Evolutionary conservation across 2,113 vertebrate genomes (phyloP), one percentile per base, ranked within the genome.

Genomic region (Cyrtonyx montezumae): DNA sequence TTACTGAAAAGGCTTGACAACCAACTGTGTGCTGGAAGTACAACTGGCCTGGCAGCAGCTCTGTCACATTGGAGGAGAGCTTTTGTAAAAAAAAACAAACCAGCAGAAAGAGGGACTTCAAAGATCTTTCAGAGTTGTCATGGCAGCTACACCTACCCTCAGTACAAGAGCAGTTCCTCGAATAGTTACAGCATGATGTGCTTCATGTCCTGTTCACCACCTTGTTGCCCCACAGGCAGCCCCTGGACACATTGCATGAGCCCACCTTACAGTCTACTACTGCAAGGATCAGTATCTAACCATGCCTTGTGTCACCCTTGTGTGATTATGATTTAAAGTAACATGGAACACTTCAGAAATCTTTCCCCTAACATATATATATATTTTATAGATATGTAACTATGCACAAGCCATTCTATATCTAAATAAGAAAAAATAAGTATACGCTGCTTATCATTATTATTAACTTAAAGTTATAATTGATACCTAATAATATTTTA

Each of bases 181-280:
- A 49, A 32, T 36, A 66, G 40, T 3, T 20, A 3, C 18, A 32
- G 53, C 15, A 7, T 1, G 3, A 36, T 18, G 43, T 25, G 6
- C 70, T n/a, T 26, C 36, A 26, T 1, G 1, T 15, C 28, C 61
- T 46, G 19, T 58, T 37, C 37, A 30, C n/a, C 42, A 21, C 30
- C 23, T 70, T 17, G 9, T 36, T 77, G 80, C 23, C 30, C 48
- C 0, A 0, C 21, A 21, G 65, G 32, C 74, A 55, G 70, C 4
- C 11, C 37, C 28, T 0, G 0, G 18, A 21, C 45, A 14, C 1
- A 0, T 8, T 0, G 5, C 3, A 12, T 0, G 2, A 36, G 32
- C 3, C 2, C 34, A 49, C 37, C 2, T 8, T 23, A 65, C 32
- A 43, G 37, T 59, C 42, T 67, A 16, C 51, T 32, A 1, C 19